Evolutionary conservation across 2,113 vertebrate species (phyloP).

Genomic region (Cariama cristata): DNA sequence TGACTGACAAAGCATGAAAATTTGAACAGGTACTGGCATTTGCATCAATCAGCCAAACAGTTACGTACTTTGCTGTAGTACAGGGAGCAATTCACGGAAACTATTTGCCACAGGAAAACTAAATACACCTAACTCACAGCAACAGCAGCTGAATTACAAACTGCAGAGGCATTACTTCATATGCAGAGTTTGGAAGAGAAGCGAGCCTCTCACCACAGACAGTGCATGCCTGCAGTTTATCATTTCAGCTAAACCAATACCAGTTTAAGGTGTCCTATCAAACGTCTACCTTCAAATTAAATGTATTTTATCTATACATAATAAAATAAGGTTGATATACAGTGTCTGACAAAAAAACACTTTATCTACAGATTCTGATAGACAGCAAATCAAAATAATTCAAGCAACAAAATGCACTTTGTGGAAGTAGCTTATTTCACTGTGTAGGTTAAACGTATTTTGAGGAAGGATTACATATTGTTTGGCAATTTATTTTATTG

Average conservation of each 20-base stretch:
- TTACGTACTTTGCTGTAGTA: neutral
- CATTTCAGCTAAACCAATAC: neutral
- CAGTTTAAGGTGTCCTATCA: neutral
- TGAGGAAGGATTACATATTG: constrained; percentile 79
- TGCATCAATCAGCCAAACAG: neutral
- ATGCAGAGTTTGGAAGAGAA: neutral
- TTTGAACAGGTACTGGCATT: neutral
- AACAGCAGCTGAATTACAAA: neutral
- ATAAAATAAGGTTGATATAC: constrained; percentile 36
- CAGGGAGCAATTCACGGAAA: neutral
- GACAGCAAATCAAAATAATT: constrained; percentile 78
- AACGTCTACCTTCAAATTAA: constrained; percentile 41
- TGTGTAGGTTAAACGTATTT: constrained; percentile 72
- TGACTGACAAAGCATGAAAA: neutral
- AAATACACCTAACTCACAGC: neutral
- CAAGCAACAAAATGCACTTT: constrained; percentile 68
- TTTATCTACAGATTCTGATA: constrained; percentile 70
- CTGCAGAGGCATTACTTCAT: neutral
- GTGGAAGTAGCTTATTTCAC: constrained; percentile 75
- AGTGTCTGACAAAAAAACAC: constrained; percentile 39
- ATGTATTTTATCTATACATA: constrained; percentile 46
- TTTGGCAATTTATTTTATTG: constrained; percentile 84
- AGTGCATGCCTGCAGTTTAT: neutral
- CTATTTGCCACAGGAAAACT: neutral
- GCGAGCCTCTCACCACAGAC: neutral